Percentiles rank a stretch among this genome's conserved stretches.
Conservation (phyloP, 64 coral and sea anemone species). For the Platygyra sinensis region DNA sequence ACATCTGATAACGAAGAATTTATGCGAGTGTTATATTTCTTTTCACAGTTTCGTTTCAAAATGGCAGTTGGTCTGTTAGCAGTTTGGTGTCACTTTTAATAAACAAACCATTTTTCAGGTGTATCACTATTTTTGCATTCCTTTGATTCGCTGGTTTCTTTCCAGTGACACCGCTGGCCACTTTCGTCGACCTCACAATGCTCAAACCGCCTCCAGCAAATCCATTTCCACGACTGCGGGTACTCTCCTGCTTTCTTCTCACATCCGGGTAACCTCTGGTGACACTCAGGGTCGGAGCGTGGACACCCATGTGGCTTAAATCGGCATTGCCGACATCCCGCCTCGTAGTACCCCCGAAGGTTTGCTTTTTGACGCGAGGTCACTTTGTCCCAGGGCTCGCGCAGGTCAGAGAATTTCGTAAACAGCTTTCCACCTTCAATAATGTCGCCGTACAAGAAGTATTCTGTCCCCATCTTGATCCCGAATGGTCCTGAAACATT, state of each 20-base stretch:
- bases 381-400: background rate
- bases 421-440: background rate
- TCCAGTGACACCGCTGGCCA: conserved; percentile 8
- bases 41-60: too few species aligned
- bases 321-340: background rate
- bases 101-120: too few species aligned
- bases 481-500: background rate
- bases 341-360: conserved; percentile 8
- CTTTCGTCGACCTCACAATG: background rate
- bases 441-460: background rate
- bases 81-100: too few species aligned
- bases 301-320: background rate
- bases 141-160: background rate
- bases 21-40: too few species aligned
- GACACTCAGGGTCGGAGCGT: background rate
- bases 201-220: background rate
- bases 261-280: conserved; percentile 3
- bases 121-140: background rate
- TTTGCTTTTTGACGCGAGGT: conserved; percentile 9
- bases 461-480: background rate
- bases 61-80: too few species aligned
- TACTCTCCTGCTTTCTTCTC: background rate
- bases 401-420: conserved; percentile 11
- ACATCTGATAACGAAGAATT: too few species aligned
- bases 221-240: background rate